Percentiles rank a stretch among this genome's conserved stretches.
These are phyloP conservation scores for Eremobia ochroleuca DNA, from an alignment of 2,888 invertebrate genomes.

Conservation along the genomic window DNA sequence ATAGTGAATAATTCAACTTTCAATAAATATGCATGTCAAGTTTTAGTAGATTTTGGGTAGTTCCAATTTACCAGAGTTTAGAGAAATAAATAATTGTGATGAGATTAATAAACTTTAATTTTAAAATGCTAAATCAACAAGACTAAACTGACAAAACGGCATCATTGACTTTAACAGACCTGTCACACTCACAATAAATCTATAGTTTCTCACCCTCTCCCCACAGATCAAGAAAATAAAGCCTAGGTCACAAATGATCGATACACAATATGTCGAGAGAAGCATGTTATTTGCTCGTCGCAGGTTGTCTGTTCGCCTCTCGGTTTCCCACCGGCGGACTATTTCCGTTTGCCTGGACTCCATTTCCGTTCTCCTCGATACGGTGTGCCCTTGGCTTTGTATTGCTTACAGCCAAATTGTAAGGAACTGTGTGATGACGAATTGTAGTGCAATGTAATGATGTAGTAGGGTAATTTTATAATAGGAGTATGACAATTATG, in stretches of 20 bases:
- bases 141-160: neutral
- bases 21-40: neutral
- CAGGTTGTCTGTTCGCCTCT: conserved; percentile 55
- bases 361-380: conserved; percentile 73
- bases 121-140: neutral
- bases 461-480: neutral
- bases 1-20: neutral
- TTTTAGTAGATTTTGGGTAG: neutral
- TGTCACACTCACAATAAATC: neutral
- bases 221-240: conserved; percentile 35
- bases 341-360: conserved; percentile 76
- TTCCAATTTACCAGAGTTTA: neutral
- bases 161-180: neutral
- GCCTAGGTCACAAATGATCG: conserved; percentile 31
- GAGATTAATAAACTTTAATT: neutral
- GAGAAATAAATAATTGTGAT: neutral
- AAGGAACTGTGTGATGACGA: conserved; percentile 32
- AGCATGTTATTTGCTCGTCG: conserved; percentile 54
- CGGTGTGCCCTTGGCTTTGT: conserved; percentile 51
- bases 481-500: neutral
- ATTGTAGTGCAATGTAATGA: conserved; percentile 14
- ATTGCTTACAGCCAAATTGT: conserved; percentile 55
- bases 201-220: neutral
- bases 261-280: conserved; percentile 18
- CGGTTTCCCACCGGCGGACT: conserved; percentile 69